Base-by-base conservation (phyloP, 2,888 invertebrate genomes). In the Ormyrus labotus region DNA sequence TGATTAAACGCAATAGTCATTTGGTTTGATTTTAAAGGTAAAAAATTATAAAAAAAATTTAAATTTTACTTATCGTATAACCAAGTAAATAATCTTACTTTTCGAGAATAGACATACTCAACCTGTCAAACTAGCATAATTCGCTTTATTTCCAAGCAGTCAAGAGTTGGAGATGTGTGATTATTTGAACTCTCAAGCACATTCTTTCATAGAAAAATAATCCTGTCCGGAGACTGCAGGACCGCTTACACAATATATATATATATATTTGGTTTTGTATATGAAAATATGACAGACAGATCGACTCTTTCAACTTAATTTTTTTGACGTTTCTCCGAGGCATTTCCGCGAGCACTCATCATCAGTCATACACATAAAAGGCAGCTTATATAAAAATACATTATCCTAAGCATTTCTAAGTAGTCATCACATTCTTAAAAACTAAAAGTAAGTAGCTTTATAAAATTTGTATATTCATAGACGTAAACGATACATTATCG, bases 331-430 rank as follows among this genome's bases (percentile, higher is more conserved):
- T 58, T 67, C n/a, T 50, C 61, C 34, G 45, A 8, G 13, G 53
- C 55, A 13, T 34, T 34, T n/a, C n/a, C 13, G 34, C 45, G 9
- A 11, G 34, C 34, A 34, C 34, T 34, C 47, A 8, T 73, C 47
- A 19, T 60, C n/a, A 51, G 13, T 47, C n/a, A 19, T 53, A 47
- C 53, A 34, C 34, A 34, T 34, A 34, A 34, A 68, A 67, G 58
- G 53, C 53, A 69, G 53, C 45, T 76, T 76, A 76, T 34, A 34
- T 63, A 69, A 68, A 76, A 76, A 69, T 76, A 76, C 61, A 61
- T 11, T 13, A 53, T 55, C 53, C 45, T 60, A 34, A 34, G 34
- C 34, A 45, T 60, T 6, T 63, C 2, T 55, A 69, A 63, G 58
- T 53, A 61, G 53, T 57, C 53, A 64, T 67, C 72, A 69, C 68